phyloP scores from a whole-genome alignment of 1,140 invertebrate genomes.

The Plutomurus gul region DNA sequence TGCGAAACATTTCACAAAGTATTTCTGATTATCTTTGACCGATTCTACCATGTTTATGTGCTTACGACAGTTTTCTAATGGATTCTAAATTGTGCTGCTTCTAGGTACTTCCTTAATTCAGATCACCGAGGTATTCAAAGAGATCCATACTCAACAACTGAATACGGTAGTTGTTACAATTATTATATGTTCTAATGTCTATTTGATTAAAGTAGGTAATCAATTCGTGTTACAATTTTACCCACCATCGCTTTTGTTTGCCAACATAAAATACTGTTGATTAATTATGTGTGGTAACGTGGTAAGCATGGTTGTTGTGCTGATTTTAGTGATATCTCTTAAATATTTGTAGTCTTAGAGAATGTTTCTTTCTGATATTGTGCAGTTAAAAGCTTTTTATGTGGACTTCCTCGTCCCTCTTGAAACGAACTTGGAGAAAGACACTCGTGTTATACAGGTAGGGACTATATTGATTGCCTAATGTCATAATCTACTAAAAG shows the following conservation, averaged over 20 bases:
- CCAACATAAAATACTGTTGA: no score
- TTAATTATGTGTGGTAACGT: no score
- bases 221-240: neutral
- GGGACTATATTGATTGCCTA: constrained; percentile 45
- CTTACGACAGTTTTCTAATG: neutral
- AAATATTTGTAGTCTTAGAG: neutral
- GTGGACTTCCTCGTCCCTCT: constrained; percentile 87
- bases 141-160: constrained; percentile 89
- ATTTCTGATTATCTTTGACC: neutral
- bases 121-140: constrained; percentile 87
- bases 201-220: neutral
- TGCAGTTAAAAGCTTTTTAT: constrained; percentile 88
- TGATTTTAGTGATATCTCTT: neutral
- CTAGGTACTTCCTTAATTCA: constrained; percentile 85
- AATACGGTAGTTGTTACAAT: constrained; percentile 91
- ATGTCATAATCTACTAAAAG: neutral
- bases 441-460: constrained; percentile 90
- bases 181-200: no score
- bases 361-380: neutral
- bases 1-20: neutral
- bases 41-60: neutral
- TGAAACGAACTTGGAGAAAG: constrained; percentile 90
- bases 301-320: neutral
- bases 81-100: constrained; percentile 57
- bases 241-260: no score